Conservation (phyloP, 2,888 invertebrate species). For the Caenorhabditis sp. region DNA sequence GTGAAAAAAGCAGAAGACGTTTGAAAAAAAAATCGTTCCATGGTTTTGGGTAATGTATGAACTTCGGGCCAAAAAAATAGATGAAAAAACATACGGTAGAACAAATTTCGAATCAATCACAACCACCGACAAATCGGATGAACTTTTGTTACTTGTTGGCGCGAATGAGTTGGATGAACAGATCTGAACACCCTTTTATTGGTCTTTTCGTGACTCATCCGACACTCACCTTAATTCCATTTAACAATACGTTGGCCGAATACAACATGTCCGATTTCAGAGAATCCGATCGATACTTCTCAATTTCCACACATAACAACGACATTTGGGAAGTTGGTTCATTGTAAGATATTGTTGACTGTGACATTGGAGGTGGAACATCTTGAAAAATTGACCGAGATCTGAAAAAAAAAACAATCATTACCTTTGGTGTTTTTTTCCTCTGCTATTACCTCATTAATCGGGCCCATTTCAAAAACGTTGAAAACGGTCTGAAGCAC, state of each 20-base stretch:
- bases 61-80: slow-evolving; percentile 4
- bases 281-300: slow-evolving; percentile 38
- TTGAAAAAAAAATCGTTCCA: too few species aligned
- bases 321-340: slow-evolving; percentile 31
- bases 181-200: background rate
- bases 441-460: slow-evolving; percentile 12
- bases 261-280: slow-evolving; percentile 38
- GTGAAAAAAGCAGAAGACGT: too few species aligned
- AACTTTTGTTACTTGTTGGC: slow-evolving; percentile 19
- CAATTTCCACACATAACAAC: slow-evolving; percentile 30
- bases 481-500: slow-evolving; percentile 30
- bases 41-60: too few species aligned
- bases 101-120: slow-evolving; percentile 47
- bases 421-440: background rate
- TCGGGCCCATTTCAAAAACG: slow-evolving; percentile 35
- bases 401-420: slow-evolving; percentile 7
- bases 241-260: slow-evolving; percentile 30
- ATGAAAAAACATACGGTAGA: slow-evolving; percentile 33
- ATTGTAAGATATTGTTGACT: slow-evolving; percentile 11
- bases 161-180: slow-evolving; percentile 27
- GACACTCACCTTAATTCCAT: slow-evolving; percentile 36
- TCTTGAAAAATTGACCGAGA: slow-evolving; percentile 33
- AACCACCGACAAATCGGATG: slow-evolving; percentile 27
- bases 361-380: slow-evolving; percentile 19
- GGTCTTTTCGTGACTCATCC: background rate